phyloP scores from a whole-genome alignment of 2,113 vertebrate genomes.

The Brienomyrus longianalis region DNA sequence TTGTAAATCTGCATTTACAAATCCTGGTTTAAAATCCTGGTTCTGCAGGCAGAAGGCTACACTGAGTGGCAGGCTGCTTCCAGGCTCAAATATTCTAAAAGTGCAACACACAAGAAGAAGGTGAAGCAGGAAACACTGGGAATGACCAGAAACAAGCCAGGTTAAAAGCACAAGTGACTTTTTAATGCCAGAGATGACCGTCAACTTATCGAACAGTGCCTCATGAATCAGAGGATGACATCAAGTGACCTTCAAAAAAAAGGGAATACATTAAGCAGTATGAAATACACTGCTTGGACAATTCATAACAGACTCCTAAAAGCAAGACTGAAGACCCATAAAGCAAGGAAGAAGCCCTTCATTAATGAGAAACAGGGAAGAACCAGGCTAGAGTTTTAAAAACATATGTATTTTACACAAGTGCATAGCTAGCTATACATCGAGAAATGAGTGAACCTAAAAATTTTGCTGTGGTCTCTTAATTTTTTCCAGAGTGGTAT shows the following conservation, averaged over 20 bases:
- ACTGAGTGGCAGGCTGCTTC: background rate
- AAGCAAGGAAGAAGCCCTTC: background rate
- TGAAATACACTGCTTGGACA: no score
- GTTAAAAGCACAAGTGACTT: no score
- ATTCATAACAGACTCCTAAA: background rate
- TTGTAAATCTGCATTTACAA: background rate
- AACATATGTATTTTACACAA: background rate
- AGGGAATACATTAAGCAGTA: no score
- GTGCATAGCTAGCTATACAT: background rate
- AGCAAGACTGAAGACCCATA: background rate
- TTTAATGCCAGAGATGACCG: no score
- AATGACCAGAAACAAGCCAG: no score
- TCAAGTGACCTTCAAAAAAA: no score
- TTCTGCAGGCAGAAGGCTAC: background rate
- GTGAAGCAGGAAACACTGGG: no score
- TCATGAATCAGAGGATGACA: no score
- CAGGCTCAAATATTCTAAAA: no score
- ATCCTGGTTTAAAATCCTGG: background rate
- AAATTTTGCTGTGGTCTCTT: background rate
- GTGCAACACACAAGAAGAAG: no score
- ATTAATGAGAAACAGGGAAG: background rate
- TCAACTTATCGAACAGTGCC: no score
- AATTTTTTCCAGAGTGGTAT: background rate
- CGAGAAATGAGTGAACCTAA: background rate
- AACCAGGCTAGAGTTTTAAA: background rate